Evolutionary conservation across 2,888 invertebrate genomes (phyloP).

Genomic region (Drosophila parthenogenetica): DNA sequence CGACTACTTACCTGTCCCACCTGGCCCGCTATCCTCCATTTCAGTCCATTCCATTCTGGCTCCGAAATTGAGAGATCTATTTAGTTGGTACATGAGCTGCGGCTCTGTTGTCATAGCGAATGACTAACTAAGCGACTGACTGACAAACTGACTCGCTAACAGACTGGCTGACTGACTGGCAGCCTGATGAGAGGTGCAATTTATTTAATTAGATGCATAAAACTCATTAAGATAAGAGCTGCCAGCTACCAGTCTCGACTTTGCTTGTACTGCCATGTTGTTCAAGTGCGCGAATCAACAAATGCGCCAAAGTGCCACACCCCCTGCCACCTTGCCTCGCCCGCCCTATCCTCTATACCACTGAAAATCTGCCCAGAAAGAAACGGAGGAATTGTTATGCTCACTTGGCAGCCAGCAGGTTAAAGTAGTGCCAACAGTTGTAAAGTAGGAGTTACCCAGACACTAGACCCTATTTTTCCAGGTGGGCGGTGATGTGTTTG

Average conservation of each 20-base stretch:
- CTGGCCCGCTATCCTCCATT: background rate
- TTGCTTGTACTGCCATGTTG: slow-evolving; percentile 50
- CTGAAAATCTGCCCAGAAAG: slow-evolving; percentile 15
- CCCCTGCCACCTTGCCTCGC: slow-evolving; percentile 12
- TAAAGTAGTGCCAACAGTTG: slow-evolving; percentile 59
- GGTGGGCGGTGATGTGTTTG: slow-evolving; percentile 3
- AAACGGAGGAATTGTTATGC: slow-evolving; percentile 70
- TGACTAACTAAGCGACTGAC: slow-evolving; percentile 21
- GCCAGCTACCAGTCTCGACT: slow-evolving; percentile 30
- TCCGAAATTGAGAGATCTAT: slow-evolving; percentile 17
- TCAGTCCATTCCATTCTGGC: background rate
- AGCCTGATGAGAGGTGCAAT: slow-evolving; percentile 71
- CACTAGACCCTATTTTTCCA: slow-evolving; percentile 14
- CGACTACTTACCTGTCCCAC: background rate
- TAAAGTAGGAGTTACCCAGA: slow-evolving; percentile 33
- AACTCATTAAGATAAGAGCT: slow-evolving; percentile 84
- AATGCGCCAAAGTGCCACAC: slow-evolving; percentile 73
- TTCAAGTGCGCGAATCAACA: slow-evolving; percentile 79
- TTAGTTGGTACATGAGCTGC: slow-evolving; percentile 21
- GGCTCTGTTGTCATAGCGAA: slow-evolving; percentile 73
- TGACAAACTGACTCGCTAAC: slow-evolving; percentile 2
- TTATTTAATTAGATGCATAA: slow-evolving; percentile 84
- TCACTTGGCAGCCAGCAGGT: slow-evolving; percentile 70
- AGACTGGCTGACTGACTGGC: slow-evolving; percentile 31
- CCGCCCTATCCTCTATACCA: background rate